Percentiles rank a stretch among this genome's conserved stretches.
Conservation (phyloP, 2,113 vertebrate genomes). For the Ramphastos sulfuratus region DNA sequence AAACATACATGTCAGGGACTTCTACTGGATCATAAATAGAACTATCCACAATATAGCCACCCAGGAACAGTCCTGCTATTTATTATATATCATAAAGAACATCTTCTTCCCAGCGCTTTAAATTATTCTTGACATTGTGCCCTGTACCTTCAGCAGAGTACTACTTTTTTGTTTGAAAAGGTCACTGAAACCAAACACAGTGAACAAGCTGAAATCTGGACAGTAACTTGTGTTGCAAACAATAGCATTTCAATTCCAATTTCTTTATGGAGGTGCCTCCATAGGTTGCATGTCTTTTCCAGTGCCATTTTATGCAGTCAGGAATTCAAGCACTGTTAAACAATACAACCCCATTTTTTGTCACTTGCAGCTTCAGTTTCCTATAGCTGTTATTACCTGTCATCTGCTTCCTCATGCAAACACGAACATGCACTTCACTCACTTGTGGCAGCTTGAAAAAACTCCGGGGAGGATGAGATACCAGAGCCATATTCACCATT, state of each 20-base stretch:
- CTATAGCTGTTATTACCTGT: constrained; percentile 24
- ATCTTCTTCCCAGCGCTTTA: constrained; percentile 37
- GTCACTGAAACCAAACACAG: neutral
- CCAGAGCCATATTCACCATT: neutral
- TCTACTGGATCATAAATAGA: constrained; percentile 14
- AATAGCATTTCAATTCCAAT: constrained; percentile 16
- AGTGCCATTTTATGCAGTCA: neutral
- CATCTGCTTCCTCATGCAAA: neutral
- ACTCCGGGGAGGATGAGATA: neutral
- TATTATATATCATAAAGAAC: constrained; percentile 35
- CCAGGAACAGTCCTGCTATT: constrained; percentile 5
- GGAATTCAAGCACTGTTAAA: constrained; percentile 29
- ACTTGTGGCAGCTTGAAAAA: neutral
- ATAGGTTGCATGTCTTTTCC: constrained; percentile 25
- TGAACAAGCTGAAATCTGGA: neutral
- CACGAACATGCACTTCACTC: neutral
- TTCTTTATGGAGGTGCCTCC: constrained; percentile 17
- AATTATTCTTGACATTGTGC: neutral
- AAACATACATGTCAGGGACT: constrained; percentile 17
- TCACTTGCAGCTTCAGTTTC: neutral
- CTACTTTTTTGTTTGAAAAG: neutral
- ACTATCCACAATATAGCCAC: neutral
- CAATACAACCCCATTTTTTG: constrained; percentile 41
- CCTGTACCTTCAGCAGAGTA: neutral
- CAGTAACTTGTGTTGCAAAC: neutral